Base-by-base conservation (phyloP, 1,140 invertebrate species). In the Marisa cornuarietis region DNA sequence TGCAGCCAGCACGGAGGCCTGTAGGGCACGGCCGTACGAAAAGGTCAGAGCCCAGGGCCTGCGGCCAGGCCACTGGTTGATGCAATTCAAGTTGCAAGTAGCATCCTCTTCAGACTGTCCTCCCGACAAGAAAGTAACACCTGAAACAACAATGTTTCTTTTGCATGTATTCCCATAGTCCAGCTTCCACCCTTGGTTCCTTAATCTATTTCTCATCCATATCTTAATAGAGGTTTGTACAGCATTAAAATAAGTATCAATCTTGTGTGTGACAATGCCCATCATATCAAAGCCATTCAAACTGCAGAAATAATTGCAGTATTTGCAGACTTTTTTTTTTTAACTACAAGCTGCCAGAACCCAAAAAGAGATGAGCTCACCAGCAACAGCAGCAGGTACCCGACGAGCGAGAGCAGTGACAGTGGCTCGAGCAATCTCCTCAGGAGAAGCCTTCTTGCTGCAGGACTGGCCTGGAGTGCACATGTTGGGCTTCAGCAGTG, bases 401-500 rank as follows among this genome's bases (percentile, higher is more conserved):
- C 95, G 96, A 84, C 98, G 93, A 83, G 94, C 93, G 16, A 99
- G 92, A 82, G 97, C 96, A n/a, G 94, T 95, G 0, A 99, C 96
- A 0, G 98, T 99, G 1, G 97, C 97, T 24, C 92, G 90, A 42
- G 92, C 93, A 85, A 93, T 95, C 85, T 99, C 94, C 83, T 95
- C 93, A 26, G 96, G 93, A 22, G 93, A 93, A 87, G 75, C 79
- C 84, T 94, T 96, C 78, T 93, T 95, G 10, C 88, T 0, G 87
- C 94, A 95, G 6, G 93, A 93, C 92, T 97, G 96, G 62, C 91
- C 97, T 78, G 96, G 93, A 22, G 96, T 98, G 16, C 96, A 96
- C 97, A 99, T 99, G 93, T 99, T 99, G 20, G 98, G 98, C 91
- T 99, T 99, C 78, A 99, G 93, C 8, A 99, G 93, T 26, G 98